Evolutionary conservation across 2,797 vertebrate genomes (phyloP).

Genomic region (Antrozous pallidus): DNA sequence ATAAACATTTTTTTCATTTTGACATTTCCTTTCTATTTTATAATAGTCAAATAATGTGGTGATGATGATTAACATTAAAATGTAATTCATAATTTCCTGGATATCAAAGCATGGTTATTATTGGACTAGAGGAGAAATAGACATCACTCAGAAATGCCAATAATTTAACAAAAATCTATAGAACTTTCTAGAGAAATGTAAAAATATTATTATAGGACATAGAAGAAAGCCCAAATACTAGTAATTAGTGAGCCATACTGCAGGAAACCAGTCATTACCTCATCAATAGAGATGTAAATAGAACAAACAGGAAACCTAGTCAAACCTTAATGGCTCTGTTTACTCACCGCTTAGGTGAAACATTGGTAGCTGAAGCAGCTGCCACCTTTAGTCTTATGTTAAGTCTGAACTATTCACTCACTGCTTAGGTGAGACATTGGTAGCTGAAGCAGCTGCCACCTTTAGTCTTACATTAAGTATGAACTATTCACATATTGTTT

Average conservation of each 20-base stretch:
- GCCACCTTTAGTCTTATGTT: no score
- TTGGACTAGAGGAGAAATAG: background rate
- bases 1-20: background rate
- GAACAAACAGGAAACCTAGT: no score
- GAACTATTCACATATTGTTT: no score
- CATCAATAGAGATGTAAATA: no score
- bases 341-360: no score
- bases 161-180: background rate
- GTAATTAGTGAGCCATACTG: background rate
- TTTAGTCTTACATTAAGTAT: no score
- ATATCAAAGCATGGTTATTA: background rate
- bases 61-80: conserved; percentile 22
- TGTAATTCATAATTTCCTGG: background rate
- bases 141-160: conserved; percentile 14
- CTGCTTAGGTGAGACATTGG: no score
- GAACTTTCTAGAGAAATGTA: background rate
- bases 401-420: no score
- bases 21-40: conserved; percentile 19
- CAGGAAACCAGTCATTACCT: no score
- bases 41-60: background rate
- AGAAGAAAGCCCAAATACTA: background rate
- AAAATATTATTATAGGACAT: background rate
- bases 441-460: no score
- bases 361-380: no score
- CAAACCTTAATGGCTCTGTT: no score